A percentile compares a stretch with the other conserved stretches of the same genome.
phyloP scores from a whole-genome alignment of 2,888 invertebrate genomes.

The Drosophila subsilvestris region DNA sequence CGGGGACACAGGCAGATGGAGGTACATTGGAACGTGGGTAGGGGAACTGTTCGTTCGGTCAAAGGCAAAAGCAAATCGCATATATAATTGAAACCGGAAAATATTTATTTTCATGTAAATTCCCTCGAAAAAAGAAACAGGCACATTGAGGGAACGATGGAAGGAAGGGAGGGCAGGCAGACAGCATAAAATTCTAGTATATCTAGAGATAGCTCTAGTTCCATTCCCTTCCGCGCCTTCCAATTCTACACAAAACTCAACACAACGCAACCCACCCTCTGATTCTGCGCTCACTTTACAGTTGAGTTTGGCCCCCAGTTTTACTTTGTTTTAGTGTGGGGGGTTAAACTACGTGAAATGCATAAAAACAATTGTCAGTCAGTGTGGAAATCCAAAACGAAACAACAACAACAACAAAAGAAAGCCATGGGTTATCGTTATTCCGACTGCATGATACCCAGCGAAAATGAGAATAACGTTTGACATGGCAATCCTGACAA shows the following conservation, averaged over 20 bases:
- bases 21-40: slow-evolving; percentile 1
- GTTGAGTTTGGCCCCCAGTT: slow-evolving; percentile 38
- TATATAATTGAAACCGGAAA: slow-evolving; percentile 83
- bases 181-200: slow-evolving; percentile 55
- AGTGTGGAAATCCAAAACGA: slow-evolving; percentile 37
- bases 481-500: background rate
- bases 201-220: slow-evolving; percentile 12
- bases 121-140: slow-evolving; percentile 52
- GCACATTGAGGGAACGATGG: slow-evolving; percentile 21
- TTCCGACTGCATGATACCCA: background rate
- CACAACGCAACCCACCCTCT: slow-evolving; percentile 14
- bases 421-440: background rate
- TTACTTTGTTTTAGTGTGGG: slow-evolving; percentile 43
- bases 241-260: background rate
- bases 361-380: slow-evolving; percentile 74
- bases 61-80: slow-evolving; percentile 31
- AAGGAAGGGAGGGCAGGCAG: slow-evolving; percentile 45
- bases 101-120: slow-evolving; percentile 82
- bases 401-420: slow-evolving; percentile 9
- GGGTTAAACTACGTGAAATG: slow-evolving; percentile 75
- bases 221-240: slow-evolving; percentile 23
- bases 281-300: slow-evolving; percentile 33
- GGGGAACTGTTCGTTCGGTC: slow-evolving; percentile 29
- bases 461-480: background rate
- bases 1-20: slow-evolving; percentile 14